Conservation (phyloP, 37 sponge, comb jelly and placozoan species). For the Theonella swinhoei region DNA sequence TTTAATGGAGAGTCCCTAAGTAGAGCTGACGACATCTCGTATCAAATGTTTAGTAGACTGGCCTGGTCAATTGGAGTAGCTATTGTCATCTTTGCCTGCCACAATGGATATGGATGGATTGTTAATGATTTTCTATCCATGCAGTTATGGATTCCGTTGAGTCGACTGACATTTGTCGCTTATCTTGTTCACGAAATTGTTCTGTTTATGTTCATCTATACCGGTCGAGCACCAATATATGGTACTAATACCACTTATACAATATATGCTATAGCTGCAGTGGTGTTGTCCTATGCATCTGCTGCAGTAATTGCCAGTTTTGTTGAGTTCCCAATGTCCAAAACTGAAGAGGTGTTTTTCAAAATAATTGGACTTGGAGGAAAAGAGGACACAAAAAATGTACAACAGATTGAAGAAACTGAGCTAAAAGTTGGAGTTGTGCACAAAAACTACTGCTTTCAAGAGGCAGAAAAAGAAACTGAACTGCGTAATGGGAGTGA, state of each 20-base stretch:
- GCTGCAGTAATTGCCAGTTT: constrained; percentile 60
- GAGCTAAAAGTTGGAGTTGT: no score
- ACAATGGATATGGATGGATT: constrained; percentile 82
- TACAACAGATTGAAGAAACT: no score
- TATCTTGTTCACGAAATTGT: constrained; percentile 88
- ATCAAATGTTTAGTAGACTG: constrained; percentile 61
- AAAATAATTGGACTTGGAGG: constrained; percentile 32
- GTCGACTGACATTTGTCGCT: constrained; percentile 85
- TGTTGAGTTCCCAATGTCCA: constrained; percentile 79
- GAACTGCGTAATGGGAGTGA: no score
- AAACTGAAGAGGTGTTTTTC: constrained; percentile 59
- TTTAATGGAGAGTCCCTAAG: constrained; percentile 58
- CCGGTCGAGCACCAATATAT: constrained; percentile 22
- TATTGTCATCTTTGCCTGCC: constrained; percentile 73
- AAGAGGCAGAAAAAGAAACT: no score
- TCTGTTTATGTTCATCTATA: constrained; percentile 37
- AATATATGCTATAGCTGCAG: constrained; percentile 39
- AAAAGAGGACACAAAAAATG: constrained; percentile 24
- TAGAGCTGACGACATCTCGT: constrained; percentile 62
- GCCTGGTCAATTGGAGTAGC: constrained; percentile 74
- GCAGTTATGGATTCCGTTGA: constrained; percentile 87
- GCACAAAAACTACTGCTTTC: no score
- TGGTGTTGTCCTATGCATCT: constrained; percentile 64
- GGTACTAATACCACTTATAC: constrained; percentile 46
- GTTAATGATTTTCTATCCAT: constrained; percentile 76